Evolutionary conservation across 2,888 invertebrate genomes (phyloP), one percentile per base, ranked within the genome.

Genomic region (Deilephila elpenor): DNA sequence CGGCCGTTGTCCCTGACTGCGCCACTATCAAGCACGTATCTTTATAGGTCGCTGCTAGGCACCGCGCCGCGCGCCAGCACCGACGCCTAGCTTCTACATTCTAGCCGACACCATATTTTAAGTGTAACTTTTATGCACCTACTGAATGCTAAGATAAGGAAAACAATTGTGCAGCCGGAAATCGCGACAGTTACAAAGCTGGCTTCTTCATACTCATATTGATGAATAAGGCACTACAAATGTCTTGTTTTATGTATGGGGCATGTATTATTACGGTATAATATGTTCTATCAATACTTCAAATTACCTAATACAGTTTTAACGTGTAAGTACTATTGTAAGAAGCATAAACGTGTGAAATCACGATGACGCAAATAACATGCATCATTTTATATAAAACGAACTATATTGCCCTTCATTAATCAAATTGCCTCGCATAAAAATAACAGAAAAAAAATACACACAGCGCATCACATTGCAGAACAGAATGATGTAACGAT

Each of bases 1-100:
- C 90, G 95, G 95, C 91, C 95, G 90, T 92, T 94, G 95, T 95
- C 94, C 95, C 93, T 93, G 89, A 89, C 89, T 91, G 88, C 88
- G 90, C 91, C 84, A 90, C 89, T 91, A 92, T 90, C 89, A 86
- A 87, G 86, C 90, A 92, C 92, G 90, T 92, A 92, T 88, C 91
- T 93, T 93, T 92, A 92, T 94, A 93, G 94, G 93, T 94, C 94
- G 93, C 86, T 86, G 87, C 87, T 90, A 90, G 83, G 84, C 84
- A 77, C 75, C 73, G 56, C 37, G 64, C 59, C 32, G 73, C 74
- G 88, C 89, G 92, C 84, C 79, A 91, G 86, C 85, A 88, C 87
- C 91, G 62, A n/a, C 67, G 51, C 51, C 67, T 67, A 51, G 51
- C 67, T 51, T 67, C 67, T 51, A 44, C 6, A 51, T 67, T 51